Conservation (phyloP, 1,140 invertebrate genomes). For the Diabrotica virgifera region DNA sequence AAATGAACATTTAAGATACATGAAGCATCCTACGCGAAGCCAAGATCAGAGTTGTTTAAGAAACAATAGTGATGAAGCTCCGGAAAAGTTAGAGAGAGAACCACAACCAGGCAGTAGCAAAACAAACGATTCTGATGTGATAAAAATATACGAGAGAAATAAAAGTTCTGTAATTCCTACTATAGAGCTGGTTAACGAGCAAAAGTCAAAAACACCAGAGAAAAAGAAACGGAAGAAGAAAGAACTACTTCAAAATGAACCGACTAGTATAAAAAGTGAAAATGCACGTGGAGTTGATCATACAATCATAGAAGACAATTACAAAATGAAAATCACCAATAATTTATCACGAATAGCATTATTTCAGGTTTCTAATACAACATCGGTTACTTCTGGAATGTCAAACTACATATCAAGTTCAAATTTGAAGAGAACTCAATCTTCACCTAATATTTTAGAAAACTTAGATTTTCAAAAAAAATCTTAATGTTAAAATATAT, state of each 20-base stretch:
- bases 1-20: conserved; percentile 38
- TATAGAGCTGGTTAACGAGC: conserved; percentile 25
- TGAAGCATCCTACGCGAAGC: conserved; percentile 26
- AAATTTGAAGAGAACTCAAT: conserved; percentile 20
- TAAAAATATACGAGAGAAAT: conserved; percentile 37
- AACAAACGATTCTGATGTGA: conserved; percentile 20
- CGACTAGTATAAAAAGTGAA: background rate
- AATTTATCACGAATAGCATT: conserved; percentile 25
- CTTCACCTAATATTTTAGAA: conserved; percentile 27
- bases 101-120: conserved; percentile 15
- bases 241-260: conserved; percentile 6
- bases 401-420: background rate
- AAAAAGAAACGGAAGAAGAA: conserved; percentile 4
- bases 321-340: conserved; percentile 20
- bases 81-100: conserved; percentile 29
- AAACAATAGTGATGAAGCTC: conserved; percentile 6
- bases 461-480: conserved; percentile 9
- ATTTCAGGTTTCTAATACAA: conserved; percentile 29
- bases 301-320: conserved; percentile 4
- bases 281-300: background rate
- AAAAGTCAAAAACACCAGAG: conserved; percentile 10
- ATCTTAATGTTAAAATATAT: background rate
- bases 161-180: conserved; percentile 30
- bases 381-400: conserved; percentile 17
- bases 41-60: background rate